Evolutionary conservation across 2,113 vertebrate genomes (phyloP), one percentile per base, ranked within the genome.

Genomic region (Puntigrus tetrazona): DNA sequence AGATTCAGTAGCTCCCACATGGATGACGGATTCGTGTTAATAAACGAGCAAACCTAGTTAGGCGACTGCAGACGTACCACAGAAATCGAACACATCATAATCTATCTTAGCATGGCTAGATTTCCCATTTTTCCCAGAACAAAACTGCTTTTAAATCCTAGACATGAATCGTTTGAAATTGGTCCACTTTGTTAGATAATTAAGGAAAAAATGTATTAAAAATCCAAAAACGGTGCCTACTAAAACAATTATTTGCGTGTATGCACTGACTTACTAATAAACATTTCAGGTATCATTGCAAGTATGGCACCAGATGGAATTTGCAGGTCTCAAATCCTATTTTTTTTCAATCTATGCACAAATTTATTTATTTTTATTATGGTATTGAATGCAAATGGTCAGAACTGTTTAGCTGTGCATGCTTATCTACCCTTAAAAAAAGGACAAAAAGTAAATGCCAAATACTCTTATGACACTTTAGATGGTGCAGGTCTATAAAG

Each of bases 21-120:
- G 78, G 22, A 67, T 13, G 43, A 81, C 67, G 27, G 73, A 81
- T 75, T 81, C 14, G n/a, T 85, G 79, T 76, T 75, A 59, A 52
- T 76, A 75, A 81, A 81, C 9, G 77, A 29, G 45, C 38, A 65
- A 86, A 82, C 43, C 25, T 45, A 79, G 59, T 79, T 75, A 55
- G 14, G 67, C 57, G 61, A 76, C 25, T 63, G 78, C 61, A 57
- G 59, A 76, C 43, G 59, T 52, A 61, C 55, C 45, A 50, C 20
- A 27, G 43, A 27, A 22, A 18, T 9, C n/a, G 29, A 31, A 75
- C 41, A 52, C 45, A 76, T 76, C 45, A 50, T 52, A 52, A 76
- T n/a, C 43, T 29, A 74, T 16, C 14, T 76, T 52, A 52, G 45
- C 4, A 27, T 34, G 73, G 34, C 41, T 29, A 52, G 16, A 52